These are phyloP conservation scores for Telmatochromis brachygnathus DNA, from an alignment of 2,113 vertebrate species.

Conservation along the genomic window DNA sequence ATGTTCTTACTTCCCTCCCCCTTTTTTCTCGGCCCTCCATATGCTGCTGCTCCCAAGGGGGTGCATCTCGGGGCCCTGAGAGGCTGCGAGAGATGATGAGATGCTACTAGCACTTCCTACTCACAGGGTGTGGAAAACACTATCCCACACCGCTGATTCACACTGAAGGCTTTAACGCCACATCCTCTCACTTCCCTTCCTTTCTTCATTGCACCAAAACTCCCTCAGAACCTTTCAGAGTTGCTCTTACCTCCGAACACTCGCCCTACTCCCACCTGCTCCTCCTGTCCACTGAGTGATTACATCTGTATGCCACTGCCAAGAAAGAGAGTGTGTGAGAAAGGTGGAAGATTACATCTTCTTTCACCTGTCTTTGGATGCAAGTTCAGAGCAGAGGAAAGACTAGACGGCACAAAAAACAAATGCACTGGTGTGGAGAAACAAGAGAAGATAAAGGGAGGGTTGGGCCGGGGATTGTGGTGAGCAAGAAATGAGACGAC, in stretches of 20 bases:
- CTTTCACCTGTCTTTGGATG: background rate
- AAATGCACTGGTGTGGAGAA: background rate
- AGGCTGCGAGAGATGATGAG: background rate
- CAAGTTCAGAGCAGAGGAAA: background rate
- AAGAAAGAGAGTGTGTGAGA: background rate
- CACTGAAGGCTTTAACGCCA: background rate
- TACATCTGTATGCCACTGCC: slow-evolving; percentile 29
- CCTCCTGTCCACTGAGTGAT: slow-evolving; percentile 20
- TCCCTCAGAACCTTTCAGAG: background rate
- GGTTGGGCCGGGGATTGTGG: background rate
- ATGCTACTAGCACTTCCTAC: background rate
- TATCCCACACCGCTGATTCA: background rate
- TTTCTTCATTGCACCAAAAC: slow-evolving; percentile 8
- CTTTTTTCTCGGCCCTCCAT: background rate
- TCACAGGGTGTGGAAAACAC: background rate
- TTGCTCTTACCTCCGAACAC: background rate
- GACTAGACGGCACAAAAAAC: background rate
- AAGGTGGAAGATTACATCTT: slow-evolving; percentile 17
- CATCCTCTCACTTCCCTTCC: background rate
- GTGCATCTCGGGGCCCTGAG: background rate
- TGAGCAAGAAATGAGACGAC: background rate
- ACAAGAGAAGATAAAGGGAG: background rate
- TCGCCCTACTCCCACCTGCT: background rate
- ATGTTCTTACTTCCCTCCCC: background rate
- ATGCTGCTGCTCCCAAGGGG: background rate